These are phyloP conservation scores for Pseudococcus viburni DNA, from an alignment of 2,888 invertebrate genomes.

Conservation along the genomic window DNA sequence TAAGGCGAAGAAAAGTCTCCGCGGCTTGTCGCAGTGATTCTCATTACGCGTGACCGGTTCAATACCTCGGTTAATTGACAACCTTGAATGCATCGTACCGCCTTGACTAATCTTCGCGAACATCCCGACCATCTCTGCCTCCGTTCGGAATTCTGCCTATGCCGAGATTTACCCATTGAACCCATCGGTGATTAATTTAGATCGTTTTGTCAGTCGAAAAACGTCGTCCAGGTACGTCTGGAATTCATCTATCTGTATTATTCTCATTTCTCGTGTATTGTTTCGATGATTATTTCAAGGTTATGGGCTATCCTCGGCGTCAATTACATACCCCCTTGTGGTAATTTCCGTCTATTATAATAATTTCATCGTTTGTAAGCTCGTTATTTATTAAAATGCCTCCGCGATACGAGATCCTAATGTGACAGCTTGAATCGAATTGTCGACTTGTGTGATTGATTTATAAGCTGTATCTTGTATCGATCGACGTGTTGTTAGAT, in stretches of 20 bases:
- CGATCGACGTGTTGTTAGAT: background rate
- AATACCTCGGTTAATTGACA: background rate
- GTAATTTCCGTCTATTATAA: conserved; percentile 31
- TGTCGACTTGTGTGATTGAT: background rate
- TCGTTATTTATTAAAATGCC: background rate
- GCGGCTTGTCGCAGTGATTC: conserved; percentile 3
- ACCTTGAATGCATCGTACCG: conserved; percentile 10
- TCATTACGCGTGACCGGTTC: conserved; percentile 32
- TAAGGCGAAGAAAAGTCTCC: conserved; percentile 15
- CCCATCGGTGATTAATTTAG: background rate
- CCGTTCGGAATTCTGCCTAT: background rate
- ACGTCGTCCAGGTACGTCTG: background rate
- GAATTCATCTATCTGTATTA: background rate
- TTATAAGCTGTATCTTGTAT: background rate
- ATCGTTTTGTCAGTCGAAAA: background rate
- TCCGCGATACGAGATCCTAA: background rate
- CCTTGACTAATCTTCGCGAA: background rate
- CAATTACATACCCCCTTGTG: background rate
- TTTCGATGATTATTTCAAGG: conserved; percentile 46
- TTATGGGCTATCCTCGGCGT: background rate
- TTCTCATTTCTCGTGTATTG: background rate
- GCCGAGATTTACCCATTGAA: background rate
- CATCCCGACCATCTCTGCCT: background rate
- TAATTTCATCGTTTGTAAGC: conserved; percentile 39
- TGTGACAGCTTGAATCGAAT: background rate